Evolutionary conservation across 2,797 vertebrate species (phyloP).

Genomic region (Hyperoplus lanceolatus): DNA sequence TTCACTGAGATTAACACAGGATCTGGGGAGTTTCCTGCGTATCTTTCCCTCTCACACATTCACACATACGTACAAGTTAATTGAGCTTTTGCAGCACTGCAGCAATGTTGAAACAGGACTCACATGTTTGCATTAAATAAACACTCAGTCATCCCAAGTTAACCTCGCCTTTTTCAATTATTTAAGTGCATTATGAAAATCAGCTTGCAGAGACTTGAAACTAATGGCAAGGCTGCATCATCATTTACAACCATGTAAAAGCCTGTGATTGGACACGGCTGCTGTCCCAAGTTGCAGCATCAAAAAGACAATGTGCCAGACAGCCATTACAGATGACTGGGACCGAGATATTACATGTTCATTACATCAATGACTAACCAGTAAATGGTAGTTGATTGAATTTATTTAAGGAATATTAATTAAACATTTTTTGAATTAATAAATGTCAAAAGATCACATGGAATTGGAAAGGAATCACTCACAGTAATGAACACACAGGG

Average conservation of each 20-base stretch:
- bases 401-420: slow-evolving; percentile 15
- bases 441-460: slow-evolving; percentile 8
- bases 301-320: slow-evolving; percentile 13
- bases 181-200: background rate
- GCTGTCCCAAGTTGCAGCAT: background rate
- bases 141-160: background rate
- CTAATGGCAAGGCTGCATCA: too few relatives aligned
- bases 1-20: slow-evolving; percentile 54
- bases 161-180: background rate
- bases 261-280: too few relatives aligned
- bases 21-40: slow-evolving; percentile 54
- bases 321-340: slow-evolving; percentile 9
- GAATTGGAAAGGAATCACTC: background rate
- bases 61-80: background rate
- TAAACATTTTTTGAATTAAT: slow-evolving; percentile 13
- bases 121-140: slow-evolving; percentile 13
- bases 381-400: slow-evolving; percentile 20
- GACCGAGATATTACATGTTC: background rate
- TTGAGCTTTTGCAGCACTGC: background rate
- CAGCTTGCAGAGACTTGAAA: background rate
- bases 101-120: slow-evolving; percentile 24
- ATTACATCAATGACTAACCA: slow-evolving; percentile 6
- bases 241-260: background rate
- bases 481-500: background rate
- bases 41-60: slow-evolving; percentile 31